phyloP scores from a whole-genome alignment of 2,888 invertebrate species.

The Fragum sueziense region DNA sequence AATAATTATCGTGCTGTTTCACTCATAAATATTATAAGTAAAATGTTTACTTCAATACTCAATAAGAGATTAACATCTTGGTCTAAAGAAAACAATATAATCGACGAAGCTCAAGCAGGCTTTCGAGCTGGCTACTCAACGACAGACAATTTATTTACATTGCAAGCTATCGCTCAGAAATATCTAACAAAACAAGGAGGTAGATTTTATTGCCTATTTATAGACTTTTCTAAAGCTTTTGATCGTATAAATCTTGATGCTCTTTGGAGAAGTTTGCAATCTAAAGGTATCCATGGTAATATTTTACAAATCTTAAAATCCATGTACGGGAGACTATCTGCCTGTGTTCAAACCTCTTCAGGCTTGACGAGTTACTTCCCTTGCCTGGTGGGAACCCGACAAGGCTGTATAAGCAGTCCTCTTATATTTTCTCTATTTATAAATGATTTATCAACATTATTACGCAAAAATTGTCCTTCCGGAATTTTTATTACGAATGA shows the following conservation, averaged over 20 bases:
- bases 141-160: slow-evolving; percentile 15
- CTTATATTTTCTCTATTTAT: slow-evolving; percentile 15
- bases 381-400: slow-evolving; percentile 11
- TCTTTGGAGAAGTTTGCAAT: not conserved
- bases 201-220: slow-evolving; percentile 14
- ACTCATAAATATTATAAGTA: slow-evolving; percentile 26
- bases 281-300: not conserved
- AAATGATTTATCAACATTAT: slow-evolving; percentile 4
- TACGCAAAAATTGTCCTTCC: not conserved
- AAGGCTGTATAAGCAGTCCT: slow-evolving; percentile 15
- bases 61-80: not conserved
- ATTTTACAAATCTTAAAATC: not conserved
- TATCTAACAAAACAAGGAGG: slow-evolving; percentile 4
- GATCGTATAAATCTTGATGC: not conserved
- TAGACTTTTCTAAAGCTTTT: slow-evolving; percentile 17
- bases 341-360: not conserved
- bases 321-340: not conserved
- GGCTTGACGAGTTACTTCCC: not conserved
- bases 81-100: not conserved
- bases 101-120: slow-evolving; percentile 12
- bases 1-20: slow-evolving; percentile 42
- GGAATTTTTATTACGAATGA: slow-evolving; percentile 14
- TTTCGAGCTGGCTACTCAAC: not conserved
- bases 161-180: slow-evolving; percentile 17
- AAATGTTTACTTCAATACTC: slow-evolving; percentile 6